These are phyloP conservation scores for Tragopan temminckii DNA, from an alignment of 2,797 vertebrate genomes.

Conservation along the genomic window DNA sequence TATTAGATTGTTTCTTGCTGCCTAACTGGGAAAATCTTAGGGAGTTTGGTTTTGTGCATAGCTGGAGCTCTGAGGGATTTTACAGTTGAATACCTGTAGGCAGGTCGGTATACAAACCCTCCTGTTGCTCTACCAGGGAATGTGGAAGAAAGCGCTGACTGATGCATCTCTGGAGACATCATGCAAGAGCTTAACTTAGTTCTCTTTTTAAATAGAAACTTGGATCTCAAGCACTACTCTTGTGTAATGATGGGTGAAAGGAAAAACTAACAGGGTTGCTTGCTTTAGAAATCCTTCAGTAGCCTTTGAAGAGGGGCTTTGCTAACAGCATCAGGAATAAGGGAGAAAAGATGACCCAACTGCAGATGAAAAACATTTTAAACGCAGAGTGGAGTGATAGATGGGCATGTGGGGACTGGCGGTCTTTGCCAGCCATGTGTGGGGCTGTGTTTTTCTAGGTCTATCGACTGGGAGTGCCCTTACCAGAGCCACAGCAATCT, in stretches of 20 bases:
- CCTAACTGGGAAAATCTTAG: neutral
- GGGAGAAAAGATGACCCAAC: neutral
- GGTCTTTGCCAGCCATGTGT: neutral
- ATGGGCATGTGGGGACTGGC: neutral
- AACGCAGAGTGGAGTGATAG: neutral
- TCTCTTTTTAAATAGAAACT: constrained; percentile 61
- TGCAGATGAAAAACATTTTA: constrained; percentile 32
- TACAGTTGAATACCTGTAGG: neutral
- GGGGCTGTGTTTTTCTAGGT: neutral
- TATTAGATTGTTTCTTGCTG: neutral
- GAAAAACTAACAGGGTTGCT: constrained; percentile 23
- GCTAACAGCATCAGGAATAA: neutral
- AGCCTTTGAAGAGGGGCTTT: constrained; percentile 20
- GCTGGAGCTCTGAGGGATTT: neutral
- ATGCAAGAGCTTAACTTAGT: constrained; percentile 60
- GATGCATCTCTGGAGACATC: constrained; percentile 47
- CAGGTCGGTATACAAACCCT: constrained; percentile 4
- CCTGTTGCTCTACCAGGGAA: neutral
- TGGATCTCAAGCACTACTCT: constrained; percentile 31
- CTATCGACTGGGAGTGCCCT: neutral
- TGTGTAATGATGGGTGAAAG: constrained; percentile 53
- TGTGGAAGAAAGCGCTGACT: constrained; percentile 17
- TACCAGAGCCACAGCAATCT: neutral
- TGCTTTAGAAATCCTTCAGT: neutral
- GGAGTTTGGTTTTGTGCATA: constrained; percentile 1